Evolutionary conservation across 2,888 invertebrate species (phyloP).

Genomic region (Calameuta pallipes): DNA sequence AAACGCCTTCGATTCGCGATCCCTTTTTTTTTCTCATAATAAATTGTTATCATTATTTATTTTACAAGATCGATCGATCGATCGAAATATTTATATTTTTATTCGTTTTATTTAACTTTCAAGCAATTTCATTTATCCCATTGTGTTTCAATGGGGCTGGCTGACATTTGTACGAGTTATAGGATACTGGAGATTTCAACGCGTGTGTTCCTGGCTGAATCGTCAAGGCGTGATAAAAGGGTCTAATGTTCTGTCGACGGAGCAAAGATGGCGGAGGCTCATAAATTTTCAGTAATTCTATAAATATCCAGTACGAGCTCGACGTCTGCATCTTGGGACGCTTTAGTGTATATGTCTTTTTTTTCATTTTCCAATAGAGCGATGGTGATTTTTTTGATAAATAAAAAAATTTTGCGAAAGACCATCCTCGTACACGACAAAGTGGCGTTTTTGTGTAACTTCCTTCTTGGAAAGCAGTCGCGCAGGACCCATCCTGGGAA

Average conservation of each 20-base stretch:
- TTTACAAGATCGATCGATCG: too few relatives aligned
- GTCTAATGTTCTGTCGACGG: constrained; percentile 21
- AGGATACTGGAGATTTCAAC: not conserved
- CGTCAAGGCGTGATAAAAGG: constrained; percentile 32
- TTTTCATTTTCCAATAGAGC: too few relatives aligned
- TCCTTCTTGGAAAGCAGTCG: not conserved
- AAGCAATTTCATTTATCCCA: too few relatives aligned
- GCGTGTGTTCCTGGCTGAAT: constrained; percentile 26
- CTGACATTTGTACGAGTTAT: too few relatives aligned
- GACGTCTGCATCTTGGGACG: not conserved
- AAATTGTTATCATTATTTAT: too few relatives aligned
- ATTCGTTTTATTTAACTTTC: too few relatives aligned
- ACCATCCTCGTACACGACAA: not conserved
- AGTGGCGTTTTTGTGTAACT: not conserved
- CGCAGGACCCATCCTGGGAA: not conserved
- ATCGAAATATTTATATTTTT: too few relatives aligned
- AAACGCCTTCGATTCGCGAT: too few relatives aligned
- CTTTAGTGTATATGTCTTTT: too few relatives aligned
- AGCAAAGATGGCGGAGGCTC: constrained; percentile 22
- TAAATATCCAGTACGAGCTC: not conserved
- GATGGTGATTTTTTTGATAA: not conserved
- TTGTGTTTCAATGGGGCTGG: too few relatives aligned
- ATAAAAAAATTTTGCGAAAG: not conserved
- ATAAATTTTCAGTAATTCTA: constrained; percentile 32
- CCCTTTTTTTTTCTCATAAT: too few relatives aligned